Base-by-base conservation (phyloP, 2,888 invertebrate genomes). In the Phalera bucephala region DNA sequence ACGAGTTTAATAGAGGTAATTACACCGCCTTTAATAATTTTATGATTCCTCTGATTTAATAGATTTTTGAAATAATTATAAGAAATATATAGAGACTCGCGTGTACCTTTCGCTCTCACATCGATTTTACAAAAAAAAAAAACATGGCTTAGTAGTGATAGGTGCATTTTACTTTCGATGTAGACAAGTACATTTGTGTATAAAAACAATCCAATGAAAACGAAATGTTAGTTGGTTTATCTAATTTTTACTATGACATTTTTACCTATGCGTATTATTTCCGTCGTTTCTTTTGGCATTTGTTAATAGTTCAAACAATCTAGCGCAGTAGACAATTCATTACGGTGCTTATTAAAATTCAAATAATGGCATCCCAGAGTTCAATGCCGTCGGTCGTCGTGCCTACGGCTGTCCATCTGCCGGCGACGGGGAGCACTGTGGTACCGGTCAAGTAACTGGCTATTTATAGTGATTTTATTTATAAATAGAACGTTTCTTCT, bases 261-360 rank as follows among this genome's bases (percentile, higher is more conserved):
- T 3, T 5, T 21, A 21, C 8, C 21, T 21, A 23, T 7, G 3
- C 3, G n/a, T n/a, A 21, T 17, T 23, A 41, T 40, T 31, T 29
- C 33, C 30, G 10, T 3, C 1, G 3, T 29, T 12, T 26, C 21
- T 2, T 5, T 21, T n/a, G 9, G 9, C 9, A 13, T 39, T 33
- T 45, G 43, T n/a, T 33, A 38, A 20, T 21, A 33, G 22, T 11
- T 29, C 30, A 30, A 43, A 51, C 26, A 47, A 48, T 41, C 39
- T 51, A 38, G 55, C 45, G 36, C 42, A 43, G 32, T 37, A 42
- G 43, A 42, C 35, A 35, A 28, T 52, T 52, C 52, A 59, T 55
- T 55, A 59, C 39, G 29, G 20, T 38, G 33, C 52, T 59, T 51
- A 73, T 71, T 64, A 64, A 51, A 55, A 74, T 69, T 66, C 62